Evolutionary conservation across 2,888 invertebrate species (phyloP).

Genomic region (Selenia dentaria): DNA sequence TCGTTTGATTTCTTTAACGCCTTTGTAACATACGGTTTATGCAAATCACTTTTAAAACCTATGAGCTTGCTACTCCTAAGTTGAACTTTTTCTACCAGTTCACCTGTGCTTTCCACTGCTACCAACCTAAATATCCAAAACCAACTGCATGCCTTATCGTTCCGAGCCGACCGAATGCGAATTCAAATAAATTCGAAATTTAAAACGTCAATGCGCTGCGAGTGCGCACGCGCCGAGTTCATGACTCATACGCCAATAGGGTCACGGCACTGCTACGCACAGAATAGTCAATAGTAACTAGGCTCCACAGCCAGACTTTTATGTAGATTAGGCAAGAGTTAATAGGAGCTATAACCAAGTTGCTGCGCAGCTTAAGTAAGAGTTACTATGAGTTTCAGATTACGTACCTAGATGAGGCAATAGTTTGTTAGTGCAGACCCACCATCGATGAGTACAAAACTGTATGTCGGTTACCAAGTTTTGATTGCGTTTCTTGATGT

Average conservation of each 20-base stretch:
- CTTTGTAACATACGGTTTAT: too few relatives aligned
- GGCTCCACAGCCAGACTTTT: not conserved
- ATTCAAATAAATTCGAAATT: slow-evolving; percentile 73
- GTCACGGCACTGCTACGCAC: slow-evolving; percentile 65
- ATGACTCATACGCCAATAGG: slow-evolving; percentile 81
- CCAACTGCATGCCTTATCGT: slow-evolving; percentile 58
- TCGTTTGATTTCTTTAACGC: too few relatives aligned
- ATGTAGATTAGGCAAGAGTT: slow-evolving; percentile 3
- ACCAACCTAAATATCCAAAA: slow-evolving; percentile 37
- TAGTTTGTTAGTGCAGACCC: slow-evolving; percentile 7
- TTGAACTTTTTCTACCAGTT: slow-evolving; percentile 7
- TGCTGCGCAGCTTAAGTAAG: slow-evolving; percentile 2
- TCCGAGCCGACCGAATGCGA: slow-evolving; percentile 46
- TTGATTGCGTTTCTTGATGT: slow-evolving; percentile 62
- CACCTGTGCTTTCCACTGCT: slow-evolving; percentile 15
- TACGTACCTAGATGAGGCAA: slow-evolving; percentile 6
- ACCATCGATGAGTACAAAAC: slow-evolving; percentile 16
- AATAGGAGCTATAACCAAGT: not conserved
- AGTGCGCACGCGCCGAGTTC: slow-evolving; percentile 69
- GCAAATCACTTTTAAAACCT: too few relatives aligned
- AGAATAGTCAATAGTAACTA: slow-evolving; percentile 7
- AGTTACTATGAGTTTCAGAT: slow-evolving; percentile 5
- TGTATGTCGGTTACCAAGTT: slow-evolving; percentile 57
- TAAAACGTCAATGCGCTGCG: slow-evolving; percentile 62
- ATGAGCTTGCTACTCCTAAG: not conserved